Evolutionary conservation across 1,140 invertebrate species (phyloP).

Genomic region (Drosophila sproati): DNA sequence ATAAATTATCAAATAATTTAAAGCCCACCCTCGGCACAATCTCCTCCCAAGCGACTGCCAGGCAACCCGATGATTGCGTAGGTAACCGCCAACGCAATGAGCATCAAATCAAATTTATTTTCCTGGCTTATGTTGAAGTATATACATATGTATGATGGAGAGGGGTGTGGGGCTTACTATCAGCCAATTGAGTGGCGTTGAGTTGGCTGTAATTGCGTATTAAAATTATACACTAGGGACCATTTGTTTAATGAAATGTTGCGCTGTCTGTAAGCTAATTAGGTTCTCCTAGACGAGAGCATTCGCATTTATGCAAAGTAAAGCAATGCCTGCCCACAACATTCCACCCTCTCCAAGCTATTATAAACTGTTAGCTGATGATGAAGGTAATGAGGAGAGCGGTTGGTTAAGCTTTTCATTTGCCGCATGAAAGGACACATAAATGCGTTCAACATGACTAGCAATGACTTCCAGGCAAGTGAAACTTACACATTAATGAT

Average conservation of each 20-base stretch:
- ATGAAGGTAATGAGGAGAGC: slow-evolving; percentile 10
- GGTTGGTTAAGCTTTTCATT: slow-evolving; percentile 35
- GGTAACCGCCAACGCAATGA: slow-evolving; percentile 43
- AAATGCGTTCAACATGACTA: slow-evolving; percentile 12
- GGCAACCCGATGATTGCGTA: slow-evolving; percentile 54
- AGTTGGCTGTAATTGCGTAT: slow-evolving; percentile 78
- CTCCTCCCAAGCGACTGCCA: slow-evolving; percentile 31
- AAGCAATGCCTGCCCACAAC: not conserved
- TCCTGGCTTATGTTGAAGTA: slow-evolving; percentile 51
- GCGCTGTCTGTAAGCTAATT: slow-evolving; percentile 75
- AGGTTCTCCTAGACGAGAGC: slow-evolving; percentile 47
- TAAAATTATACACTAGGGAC: slow-evolving; percentile 78
- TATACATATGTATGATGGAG: not conserved
- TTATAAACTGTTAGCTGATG: slow-evolving; percentile 5
- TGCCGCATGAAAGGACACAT: slow-evolving; percentile 25
- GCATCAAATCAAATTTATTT: slow-evolving; percentile 75
- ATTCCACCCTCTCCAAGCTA: not conserved
- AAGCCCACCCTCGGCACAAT: slow-evolving; percentile 32
- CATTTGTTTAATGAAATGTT: slow-evolving; percentile 81
- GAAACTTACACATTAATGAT: not conserved
- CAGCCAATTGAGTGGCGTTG: slow-evolving; percentile 75
- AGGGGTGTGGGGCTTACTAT: slow-evolving; percentile 38
- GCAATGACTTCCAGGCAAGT: not conserved
- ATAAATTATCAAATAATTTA: slow-evolving; percentile 82
- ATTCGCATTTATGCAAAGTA: slow-evolving; percentile 61